Evolutionary conservation across 2,797 vertebrate genomes (phyloP).

Genomic region (Betta splendens): DNA sequence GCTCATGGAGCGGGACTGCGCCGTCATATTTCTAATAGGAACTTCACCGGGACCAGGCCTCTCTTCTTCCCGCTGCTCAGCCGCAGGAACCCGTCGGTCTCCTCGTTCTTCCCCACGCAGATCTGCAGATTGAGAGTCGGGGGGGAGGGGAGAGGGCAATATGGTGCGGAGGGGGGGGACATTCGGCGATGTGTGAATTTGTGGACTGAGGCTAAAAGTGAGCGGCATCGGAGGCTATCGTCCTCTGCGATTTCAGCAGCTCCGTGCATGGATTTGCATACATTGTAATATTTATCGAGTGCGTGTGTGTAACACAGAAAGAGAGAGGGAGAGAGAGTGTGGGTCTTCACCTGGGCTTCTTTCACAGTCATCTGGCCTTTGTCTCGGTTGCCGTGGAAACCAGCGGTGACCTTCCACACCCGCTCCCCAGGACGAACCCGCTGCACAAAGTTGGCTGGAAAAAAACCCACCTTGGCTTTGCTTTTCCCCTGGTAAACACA

Average conservation of each 20-base stretch:
- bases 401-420: slow-evolving; percentile 87
- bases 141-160: not conserved
- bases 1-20: slow-evolving; percentile 28
- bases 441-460: slow-evolving; percentile 94
- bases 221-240: slow-evolving; percentile 32
- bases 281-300: slow-evolving; percentile 21
- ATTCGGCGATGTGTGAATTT: slow-evolving; percentile 38
- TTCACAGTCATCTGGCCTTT: slow-evolving; percentile 91
- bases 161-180: slow-evolving; percentile 26
- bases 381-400: slow-evolving; percentile 87
- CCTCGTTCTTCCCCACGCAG: slow-evolving; percentile 86
- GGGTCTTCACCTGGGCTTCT: slow-evolving; percentile 86
- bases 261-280: slow-evolving; percentile 72
- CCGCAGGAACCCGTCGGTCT: slow-evolving; percentile 83
- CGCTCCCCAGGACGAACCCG: slow-evolving; percentile 90
- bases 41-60: slow-evolving; percentile 84
- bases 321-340: not conserved
- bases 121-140: slow-evolving; percentile 74
- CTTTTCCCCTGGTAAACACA: slow-evolving; percentile 86
- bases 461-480: slow-evolving; percentile 88
- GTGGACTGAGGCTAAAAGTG: slow-evolving; percentile 30
- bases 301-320: slow-evolving; percentile 7
- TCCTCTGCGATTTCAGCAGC: slow-evolving; percentile 57
- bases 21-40: slow-evolving; percentile 86
- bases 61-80: slow-evolving; percentile 90